Conservation (phyloP, 2,888 invertebrate species). For the Oscheius onirici region DNA sequence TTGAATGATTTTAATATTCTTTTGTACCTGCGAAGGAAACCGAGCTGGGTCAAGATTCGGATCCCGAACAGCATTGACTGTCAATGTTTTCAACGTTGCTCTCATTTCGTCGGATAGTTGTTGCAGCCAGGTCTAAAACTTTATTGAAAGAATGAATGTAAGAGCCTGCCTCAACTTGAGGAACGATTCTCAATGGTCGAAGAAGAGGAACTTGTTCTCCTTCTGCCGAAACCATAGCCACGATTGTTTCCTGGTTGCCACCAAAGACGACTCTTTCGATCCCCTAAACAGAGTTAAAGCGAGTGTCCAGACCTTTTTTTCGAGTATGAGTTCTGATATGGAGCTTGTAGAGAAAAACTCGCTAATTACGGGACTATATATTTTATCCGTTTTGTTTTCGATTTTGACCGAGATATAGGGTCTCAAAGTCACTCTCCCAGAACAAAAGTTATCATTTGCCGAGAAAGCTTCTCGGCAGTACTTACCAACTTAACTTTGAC, state of each 20-base stretch:
- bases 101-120: slow-evolving; percentile 86
- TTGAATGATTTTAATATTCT: neutral
- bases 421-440: too few relatives aligned
- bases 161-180: slow-evolving; percentile 80
- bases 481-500: too few relatives aligned
- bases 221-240: slow-evolving; percentile 81
- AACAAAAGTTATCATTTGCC: too few relatives aligned
- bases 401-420: too few relatives aligned
- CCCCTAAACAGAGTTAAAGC: slow-evolving; percentile 80
- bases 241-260: slow-evolving; percentile 76
- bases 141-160: neutral
- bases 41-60: slow-evolving; percentile 77
- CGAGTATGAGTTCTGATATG: neutral
- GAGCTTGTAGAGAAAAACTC: too few relatives aligned
- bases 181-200: slow-evolving; percentile 80
- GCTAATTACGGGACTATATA: too few relatives aligned
- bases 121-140: slow-evolving; percentile 78
- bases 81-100: slow-evolving; percentile 80
- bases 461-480: too few relatives aligned
- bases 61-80: slow-evolving; percentile 77
- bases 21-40: slow-evolving; percentile 80
- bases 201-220: slow-evolving; percentile 76
- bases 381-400: too few relatives aligned
- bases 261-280: slow-evolving; percentile 82
- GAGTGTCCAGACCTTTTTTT: too few relatives aligned